Evolutionary conservation across 1,140 invertebrate genomes (phyloP).

Genomic region (Solenopsis invicta): DNA sequence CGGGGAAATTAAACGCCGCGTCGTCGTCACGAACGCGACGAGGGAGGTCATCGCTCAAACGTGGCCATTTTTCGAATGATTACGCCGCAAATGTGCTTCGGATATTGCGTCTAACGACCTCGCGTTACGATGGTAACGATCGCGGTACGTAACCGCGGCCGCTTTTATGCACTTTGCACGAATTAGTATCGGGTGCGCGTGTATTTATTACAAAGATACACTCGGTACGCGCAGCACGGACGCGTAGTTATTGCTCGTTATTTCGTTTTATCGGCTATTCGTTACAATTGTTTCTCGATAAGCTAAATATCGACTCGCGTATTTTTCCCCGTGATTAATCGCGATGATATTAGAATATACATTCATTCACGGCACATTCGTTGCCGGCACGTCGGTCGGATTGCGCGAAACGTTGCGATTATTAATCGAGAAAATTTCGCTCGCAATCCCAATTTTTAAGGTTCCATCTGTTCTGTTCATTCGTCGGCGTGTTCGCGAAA

Average conservation of each 20-base stretch:
- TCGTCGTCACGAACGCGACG: neutral
- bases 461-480: neutral
- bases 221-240: conserved; percentile 10
- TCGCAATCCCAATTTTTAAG: neutral
- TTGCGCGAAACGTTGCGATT: neutral
- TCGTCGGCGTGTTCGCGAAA: neutral
- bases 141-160: conserved; percentile 12
- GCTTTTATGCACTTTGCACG: conserved; percentile 49
- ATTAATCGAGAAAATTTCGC: conserved; percentile 2
- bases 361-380: neutral
- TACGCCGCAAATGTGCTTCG: conserved; percentile 12
- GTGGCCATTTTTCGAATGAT: conserved; percentile 31
- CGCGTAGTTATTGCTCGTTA: conserved; percentile 43
- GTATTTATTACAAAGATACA: conserved; percentile 43
- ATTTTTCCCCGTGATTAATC: conserved; percentile 8
- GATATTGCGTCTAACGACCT: conserved; percentile 47
- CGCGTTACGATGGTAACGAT: conserved; percentile 44
- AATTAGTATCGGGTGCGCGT: conserved; percentile 33
- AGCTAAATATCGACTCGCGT: neutral
- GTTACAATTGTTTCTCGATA: conserved; percentile 44
- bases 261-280: conserved; percentile 42
- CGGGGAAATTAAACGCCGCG: conserved; percentile 42
- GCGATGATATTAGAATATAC: conserved; percentile 17
- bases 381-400: no score
- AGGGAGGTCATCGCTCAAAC: neutral